Evolutionary conservation across 2,113 vertebrate genomes (phyloP), one percentile per base, ranked within the genome.

Genomic region (Neolamprologus kungweensis): DNA sequence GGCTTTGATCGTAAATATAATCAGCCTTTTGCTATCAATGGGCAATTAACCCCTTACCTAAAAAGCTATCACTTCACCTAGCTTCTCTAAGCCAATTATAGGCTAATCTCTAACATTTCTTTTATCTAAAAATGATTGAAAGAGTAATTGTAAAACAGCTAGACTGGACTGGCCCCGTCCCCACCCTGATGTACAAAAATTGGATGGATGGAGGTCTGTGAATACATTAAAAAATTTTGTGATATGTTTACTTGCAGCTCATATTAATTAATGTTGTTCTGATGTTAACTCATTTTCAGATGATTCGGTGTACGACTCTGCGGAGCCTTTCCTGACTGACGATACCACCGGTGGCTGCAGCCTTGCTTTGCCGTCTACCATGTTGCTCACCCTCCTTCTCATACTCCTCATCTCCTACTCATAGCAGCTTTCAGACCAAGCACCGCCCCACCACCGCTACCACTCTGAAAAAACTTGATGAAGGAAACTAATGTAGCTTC

Each of bases 301-400:
- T 14, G 98, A 99, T 96, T 98, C 97, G 1, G 96, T 99, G 47
- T 98, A 98, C 11, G 98, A 99, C 91, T 98, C 98, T 33, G 98
- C 98, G 0, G 98, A 99, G 93, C 98, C 98, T 7, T 98, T 99
- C 93, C 97, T 99, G 96, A 99, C 98, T 55, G 98, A 98, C 88
- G 98, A 99, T 95, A 98, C 97, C 95, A 97, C 97, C 3, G 97
- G 97, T 6, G 93, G 97, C 91, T 94, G 96, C 93, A 86, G 92
- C 80, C 83, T 96, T n/a, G 68, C 88, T 23, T 60, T 83, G 40
- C 93, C 96, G 10, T 55, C 93, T 51, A 57, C 92, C 40, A 71
- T 88, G 60, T 87, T 95, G 75, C 88, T 96, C 65, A 10, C 17
- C 40, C 37, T 91, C 31, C 86, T 93, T 10, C 80, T 90, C 82